phyloP scores from a whole-genome alignment of 2,797 vertebrate genomes.

The Phoebastria nigripes region DNA sequence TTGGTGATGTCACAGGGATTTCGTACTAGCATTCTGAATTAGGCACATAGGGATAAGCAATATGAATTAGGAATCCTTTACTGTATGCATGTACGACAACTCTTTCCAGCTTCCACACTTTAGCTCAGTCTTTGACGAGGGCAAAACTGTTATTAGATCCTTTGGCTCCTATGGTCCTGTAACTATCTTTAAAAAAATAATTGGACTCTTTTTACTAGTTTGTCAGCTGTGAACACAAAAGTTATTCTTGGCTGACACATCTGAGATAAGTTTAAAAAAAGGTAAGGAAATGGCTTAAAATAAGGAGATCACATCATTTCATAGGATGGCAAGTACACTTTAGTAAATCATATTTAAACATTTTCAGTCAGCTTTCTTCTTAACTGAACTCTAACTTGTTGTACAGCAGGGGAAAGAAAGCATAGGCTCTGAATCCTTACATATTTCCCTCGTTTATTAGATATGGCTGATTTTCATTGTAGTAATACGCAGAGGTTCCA shows the following conservation, averaged over 20 bases:
- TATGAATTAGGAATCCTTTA: background rate
- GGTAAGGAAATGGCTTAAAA: background rate
- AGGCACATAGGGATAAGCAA: background rate
- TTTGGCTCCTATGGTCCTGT: background rate
- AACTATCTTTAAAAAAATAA: background rate
- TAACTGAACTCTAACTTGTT: background rate
- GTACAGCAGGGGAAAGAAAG: background rate
- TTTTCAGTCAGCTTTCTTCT: background rate
- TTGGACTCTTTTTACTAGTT: background rate
- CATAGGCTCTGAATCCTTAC: background rate
- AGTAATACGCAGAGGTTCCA: background rate
- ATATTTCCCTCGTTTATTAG: background rate
- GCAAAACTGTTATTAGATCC: background rate
- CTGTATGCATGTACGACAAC: background rate
- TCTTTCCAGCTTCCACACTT: background rate
- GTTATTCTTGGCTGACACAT: background rate
- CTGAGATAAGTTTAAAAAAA: background rate
- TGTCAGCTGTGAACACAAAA: background rate
- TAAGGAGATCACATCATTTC: background rate
- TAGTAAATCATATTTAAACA: background rate
- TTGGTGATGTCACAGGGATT: accelerated
- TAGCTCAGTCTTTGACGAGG: background rate
- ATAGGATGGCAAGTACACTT: background rate
- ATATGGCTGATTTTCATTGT: background rate
- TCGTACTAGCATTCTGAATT: background rate